Evolutionary conservation across 2,797 vertebrate genomes (phyloP), one percentile per base, ranked within the genome.

Genomic region (Lophius americanus): DNA sequence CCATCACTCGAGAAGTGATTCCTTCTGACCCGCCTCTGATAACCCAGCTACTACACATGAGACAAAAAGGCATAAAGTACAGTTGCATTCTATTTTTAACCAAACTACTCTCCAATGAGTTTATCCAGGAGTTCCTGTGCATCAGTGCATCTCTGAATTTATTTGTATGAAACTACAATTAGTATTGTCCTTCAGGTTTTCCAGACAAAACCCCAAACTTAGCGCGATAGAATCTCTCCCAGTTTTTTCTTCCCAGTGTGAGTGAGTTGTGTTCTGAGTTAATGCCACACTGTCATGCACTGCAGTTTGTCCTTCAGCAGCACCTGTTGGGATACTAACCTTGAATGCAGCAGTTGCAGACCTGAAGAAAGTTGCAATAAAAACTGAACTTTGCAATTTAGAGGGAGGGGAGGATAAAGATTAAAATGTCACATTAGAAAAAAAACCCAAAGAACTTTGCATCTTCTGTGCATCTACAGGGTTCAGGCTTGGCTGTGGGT

Each of bases 251-350:
- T 2, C 23, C 23, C 23, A 23, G 54, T 54, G 50, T 37, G 32
- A 9, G 8, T 33, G 51, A 65, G 73, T 47, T 64, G 60, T 67
- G 53, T 58, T 64, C 76, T 60, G 68, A 39, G 46, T 42, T 85
- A 88, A 88, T 84, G 51, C 73, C 71, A 79, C 69, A 33, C 49
- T 42, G 56, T 83, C 85, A 73, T 61, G 83, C 82, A 14, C 51
- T 76, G 60, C 51, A 60, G 41, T 47, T 75, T 54, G 78, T 85
- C 87, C 79, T 79, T 70, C 46, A 41, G 35, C 74, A 75, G 64
- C 91, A 92, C 91, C 91, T 93, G 89, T 90, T 83, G 70, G 72
- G 52, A 83, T 82, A 95, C 94, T 94, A 90, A 95, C 94, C 94
- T 95, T 94, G 90, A 94, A 77, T 7, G 77, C 77, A 84, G 88